phyloP scores from a whole-genome alignment of 2,113 vertebrate genomes.

The Hippocampus barbouri region DNA sequence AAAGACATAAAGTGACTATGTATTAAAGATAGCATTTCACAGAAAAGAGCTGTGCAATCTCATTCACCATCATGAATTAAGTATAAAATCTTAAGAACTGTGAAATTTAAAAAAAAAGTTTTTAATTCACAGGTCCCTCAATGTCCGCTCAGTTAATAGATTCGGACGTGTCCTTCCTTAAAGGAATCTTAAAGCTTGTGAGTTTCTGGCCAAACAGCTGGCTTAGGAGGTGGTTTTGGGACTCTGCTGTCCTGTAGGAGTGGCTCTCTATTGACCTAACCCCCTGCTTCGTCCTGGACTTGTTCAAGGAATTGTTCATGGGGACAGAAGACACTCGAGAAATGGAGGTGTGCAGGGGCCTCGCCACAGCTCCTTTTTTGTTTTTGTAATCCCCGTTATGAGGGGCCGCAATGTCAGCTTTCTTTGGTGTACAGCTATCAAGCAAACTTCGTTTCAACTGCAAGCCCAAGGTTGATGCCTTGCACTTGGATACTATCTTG shows the following conservation, averaged over 20 bases:
- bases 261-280: constrained; percentile 71
- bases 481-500: constrained; percentile 74
- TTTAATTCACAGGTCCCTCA: constrained; percentile 64
- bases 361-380: constrained; percentile 77
- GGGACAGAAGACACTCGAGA: constrained; percentile 76
- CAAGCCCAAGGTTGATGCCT: constrained; percentile 55
- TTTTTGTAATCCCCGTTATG: constrained; percentile 75
- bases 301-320: constrained; percentile 74
- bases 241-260: constrained; percentile 86
- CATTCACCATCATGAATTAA: constrained; percentile 77
- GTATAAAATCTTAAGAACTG: constrained; percentile 69
- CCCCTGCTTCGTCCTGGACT: constrained; percentile 69
- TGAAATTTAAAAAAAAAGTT: constrained; percentile 53
- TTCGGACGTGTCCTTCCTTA: constrained; percentile 89
- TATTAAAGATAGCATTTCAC: constrained; percentile 76
- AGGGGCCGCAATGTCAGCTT: constrained; percentile 67
- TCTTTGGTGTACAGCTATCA: constrained; percentile 76
- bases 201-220: constrained; percentile 96
- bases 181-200: constrained; percentile 98
- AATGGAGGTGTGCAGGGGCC: constrained; percentile 71
- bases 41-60: constrained; percentile 85
- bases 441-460: constrained; percentile 73
- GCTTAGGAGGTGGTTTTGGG: constrained; percentile 93
- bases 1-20: constrained; percentile 80
- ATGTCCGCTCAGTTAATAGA: constrained; percentile 73